These are phyloP conservation scores for Meloidogyne floridensis DNA, from an alignment of 1,140 invertebrate species.

Conservation along the genomic window DNA sequence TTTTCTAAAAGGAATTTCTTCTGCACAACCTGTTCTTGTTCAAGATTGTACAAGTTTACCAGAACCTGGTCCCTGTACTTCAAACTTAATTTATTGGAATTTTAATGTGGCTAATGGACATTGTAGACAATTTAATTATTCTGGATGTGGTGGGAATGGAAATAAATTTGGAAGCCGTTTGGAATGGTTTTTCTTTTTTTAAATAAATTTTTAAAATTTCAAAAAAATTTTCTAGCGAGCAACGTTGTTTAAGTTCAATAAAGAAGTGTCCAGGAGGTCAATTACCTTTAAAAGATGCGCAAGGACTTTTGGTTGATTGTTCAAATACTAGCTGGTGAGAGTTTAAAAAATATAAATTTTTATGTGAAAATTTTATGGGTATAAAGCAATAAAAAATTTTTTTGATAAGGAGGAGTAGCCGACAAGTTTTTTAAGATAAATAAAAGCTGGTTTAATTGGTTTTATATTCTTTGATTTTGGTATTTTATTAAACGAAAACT, in stretches of 20 bases:
- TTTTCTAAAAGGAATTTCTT: conserved; percentile 44
- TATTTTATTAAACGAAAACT: no score
- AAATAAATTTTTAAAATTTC: background rate
- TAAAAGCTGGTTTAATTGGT: no score
- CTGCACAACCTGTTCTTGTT: conserved; percentile 38
- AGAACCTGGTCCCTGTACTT: conserved; percentile 50
- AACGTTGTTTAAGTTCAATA: conserved; percentile 48
- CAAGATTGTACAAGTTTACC: conserved; percentile 57
- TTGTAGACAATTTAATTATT: conserved; percentile 55
- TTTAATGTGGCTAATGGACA: conserved; percentile 53
- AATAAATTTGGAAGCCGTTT: conserved; percentile 65
- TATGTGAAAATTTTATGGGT: background rate
- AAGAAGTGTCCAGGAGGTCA: conserved; percentile 43
- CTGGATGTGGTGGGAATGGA: conserved; percentile 66
- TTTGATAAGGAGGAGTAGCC: background rate
- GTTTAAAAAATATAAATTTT: background rate
- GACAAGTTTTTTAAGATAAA: background rate
- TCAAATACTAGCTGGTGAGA: conserved; percentile 17
- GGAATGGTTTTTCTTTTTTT: conserved; percentile 45
- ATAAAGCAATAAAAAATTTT: background rate
- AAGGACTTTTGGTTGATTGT: conserved; percentile 55
- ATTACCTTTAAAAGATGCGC: conserved; percentile 47
- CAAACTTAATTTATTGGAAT: conserved; percentile 48
- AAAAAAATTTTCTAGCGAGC: conserved; percentile 22
- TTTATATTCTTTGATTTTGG: no score